phyloP scores from a whole-genome alignment of 1,140 invertebrate genomes.

The Lasioglossum albipes region DNA sequence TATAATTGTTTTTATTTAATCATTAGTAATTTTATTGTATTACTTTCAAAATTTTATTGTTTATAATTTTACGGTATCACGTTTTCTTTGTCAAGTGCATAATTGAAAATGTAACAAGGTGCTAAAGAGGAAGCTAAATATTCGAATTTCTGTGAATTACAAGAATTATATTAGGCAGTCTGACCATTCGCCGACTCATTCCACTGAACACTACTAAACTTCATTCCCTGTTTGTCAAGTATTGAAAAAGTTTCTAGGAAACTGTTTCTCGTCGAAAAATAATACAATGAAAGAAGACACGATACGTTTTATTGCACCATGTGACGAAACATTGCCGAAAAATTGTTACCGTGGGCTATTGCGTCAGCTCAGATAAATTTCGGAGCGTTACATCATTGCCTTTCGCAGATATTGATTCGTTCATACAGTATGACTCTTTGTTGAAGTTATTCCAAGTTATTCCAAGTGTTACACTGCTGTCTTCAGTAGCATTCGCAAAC shows the following conservation, averaged over 20 bases:
- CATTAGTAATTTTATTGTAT: too few relatives aligned
- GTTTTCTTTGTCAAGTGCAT: too few relatives aligned
- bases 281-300: background rate
- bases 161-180: background rate
- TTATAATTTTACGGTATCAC: too few relatives aligned
- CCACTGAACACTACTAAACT: background rate
- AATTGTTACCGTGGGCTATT: background rate
- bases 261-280: background rate
- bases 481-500: too few relatives aligned
- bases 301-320: background rate
- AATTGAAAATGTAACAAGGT: background rate
- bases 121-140: too few relatives aligned
- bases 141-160: background rate
- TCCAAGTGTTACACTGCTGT: background rate
- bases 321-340: too few relatives aligned
- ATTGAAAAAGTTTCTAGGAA: background rate
- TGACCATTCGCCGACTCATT: conserved; percentile 2
- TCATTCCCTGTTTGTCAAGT: background rate
- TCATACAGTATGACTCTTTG: background rate
- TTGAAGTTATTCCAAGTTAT: conserved; percentile 24
- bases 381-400: conserved; percentile 1
- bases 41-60: too few relatives aligned
- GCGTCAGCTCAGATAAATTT: conserved; percentile 14
- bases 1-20: too few relatives aligned
- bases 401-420: conserved; percentile 22